Conservation (phyloP, 2,888 invertebrate genomes). For the Hololepta plana region DNA sequence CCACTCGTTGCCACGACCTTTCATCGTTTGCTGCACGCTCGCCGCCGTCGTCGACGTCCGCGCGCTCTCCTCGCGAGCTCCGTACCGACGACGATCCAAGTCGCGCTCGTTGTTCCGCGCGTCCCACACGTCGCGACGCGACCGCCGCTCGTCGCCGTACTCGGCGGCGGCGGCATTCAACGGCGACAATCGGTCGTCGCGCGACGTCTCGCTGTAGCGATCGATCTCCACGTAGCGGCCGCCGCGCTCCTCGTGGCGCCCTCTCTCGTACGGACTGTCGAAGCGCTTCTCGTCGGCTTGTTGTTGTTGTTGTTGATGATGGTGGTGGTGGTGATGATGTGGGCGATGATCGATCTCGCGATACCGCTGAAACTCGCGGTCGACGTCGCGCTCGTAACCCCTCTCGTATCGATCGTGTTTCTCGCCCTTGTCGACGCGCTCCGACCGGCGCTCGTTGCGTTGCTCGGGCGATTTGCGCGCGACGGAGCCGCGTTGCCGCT, state of each 20-base stretch:
- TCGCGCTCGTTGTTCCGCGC: slow-evolving; percentile 20
- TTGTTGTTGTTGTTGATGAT: slow-evolving; percentile 14
- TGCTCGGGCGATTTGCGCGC: slow-evolving; percentile 5
- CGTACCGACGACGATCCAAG: slow-evolving; percentile 19
- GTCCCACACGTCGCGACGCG: slow-evolving; percentile 23
- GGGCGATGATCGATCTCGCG: slow-evolving; percentile 20
- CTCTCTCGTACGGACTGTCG: slow-evolving; percentile 26
- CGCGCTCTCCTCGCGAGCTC: slow-evolving; percentile 18
- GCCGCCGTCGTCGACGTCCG: slow-evolving; percentile 12
- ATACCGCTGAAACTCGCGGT: slow-evolving; percentile 20
- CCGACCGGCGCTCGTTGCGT: slow-evolving; percentile 15
- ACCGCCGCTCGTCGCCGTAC: slow-evolving; percentile 22
- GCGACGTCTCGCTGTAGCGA: slow-evolving; percentile 19
- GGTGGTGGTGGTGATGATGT: slow-evolving; percentile 7
- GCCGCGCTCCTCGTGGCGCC: slow-evolving; percentile 12
- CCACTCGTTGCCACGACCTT: slow-evolving; percentile 23
- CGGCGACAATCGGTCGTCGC: slow-evolving; percentile 19
- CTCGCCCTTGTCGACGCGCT: slow-evolving; percentile 15
- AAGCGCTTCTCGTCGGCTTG: slow-evolving; percentile 21
- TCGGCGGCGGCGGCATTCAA: too few relatives aligned
- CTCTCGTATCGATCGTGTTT: slow-evolving; percentile 12
- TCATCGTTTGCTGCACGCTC: too few relatives aligned
- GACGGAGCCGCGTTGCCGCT: slow-evolving; percentile 5
- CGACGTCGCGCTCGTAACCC: slow-evolving; percentile 17
- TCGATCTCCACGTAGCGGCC: slow-evolving; percentile 23